phyloP scores from a whole-genome alignment of 2,797 vertebrate species.

The Lagocephalus sceleratus region DNA sequence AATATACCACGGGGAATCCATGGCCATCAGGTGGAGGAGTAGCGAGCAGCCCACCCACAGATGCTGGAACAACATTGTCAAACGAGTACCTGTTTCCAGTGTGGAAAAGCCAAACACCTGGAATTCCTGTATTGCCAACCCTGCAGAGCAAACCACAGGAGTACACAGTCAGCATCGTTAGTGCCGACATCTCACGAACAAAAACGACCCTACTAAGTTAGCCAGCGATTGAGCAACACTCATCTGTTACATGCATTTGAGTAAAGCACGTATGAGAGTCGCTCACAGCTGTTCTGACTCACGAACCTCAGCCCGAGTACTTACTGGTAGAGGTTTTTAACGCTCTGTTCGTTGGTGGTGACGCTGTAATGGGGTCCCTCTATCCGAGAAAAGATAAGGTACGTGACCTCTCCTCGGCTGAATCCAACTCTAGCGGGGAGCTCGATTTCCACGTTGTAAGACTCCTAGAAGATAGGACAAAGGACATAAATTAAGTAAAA shows the following conservation, averaged over 20 bases:
- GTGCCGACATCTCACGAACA: not conserved
- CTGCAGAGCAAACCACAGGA: conserved; percentile 61
- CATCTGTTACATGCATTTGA: too few species aligned
- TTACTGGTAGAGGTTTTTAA: conserved; percentile 88
- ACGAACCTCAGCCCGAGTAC: conserved; percentile 38
- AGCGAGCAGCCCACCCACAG: conserved; percentile 33
- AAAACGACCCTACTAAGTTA: not conserved
- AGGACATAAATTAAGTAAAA: not conserved
- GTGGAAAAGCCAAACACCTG: conserved; percentile 92
- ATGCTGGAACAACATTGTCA: conserved; percentile 80
- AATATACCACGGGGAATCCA: conserved; percentile 41
- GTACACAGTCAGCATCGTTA: not conserved
- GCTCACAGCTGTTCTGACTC: too few species aligned
- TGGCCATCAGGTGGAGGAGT: conserved; percentile 38
- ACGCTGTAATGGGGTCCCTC: conserved; percentile 86
- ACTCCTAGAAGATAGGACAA: conserved; percentile 63
- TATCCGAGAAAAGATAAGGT: conserved; percentile 68
- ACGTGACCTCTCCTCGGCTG: conserved; percentile 84
- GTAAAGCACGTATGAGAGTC: too few species aligned
- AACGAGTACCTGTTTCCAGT: conserved; percentile 79
- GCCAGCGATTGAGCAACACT: too few species aligned
- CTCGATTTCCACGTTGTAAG: conserved; percentile 90
- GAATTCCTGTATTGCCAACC: conserved; percentile 83
- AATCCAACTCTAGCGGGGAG: conserved; percentile 92
- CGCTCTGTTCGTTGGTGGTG: conserved; percentile 81